Evolutionary conservation across 1,140 invertebrate species (phyloP), one percentile per base, ranked within the genome.

Genomic region (Scaptodrosophila lebanonensis): DNA sequence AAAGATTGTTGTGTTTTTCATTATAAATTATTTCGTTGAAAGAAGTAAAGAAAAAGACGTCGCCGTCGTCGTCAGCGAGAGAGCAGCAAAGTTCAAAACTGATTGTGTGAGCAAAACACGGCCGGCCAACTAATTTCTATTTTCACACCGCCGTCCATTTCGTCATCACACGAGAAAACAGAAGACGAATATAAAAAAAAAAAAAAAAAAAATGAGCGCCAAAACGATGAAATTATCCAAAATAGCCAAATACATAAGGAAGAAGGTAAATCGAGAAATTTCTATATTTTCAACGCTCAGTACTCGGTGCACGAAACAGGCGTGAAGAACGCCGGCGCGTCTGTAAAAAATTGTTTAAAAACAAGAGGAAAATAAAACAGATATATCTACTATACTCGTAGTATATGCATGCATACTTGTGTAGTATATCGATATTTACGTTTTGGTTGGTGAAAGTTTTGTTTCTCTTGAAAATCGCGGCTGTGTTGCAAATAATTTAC

Each of bases 221-320:
- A 86, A 86, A 56, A 59, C 83, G 40, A 83, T 84, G 43, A 86
- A 86, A 66, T 43, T 86, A 39, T 66, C 76, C 25, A 85, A 85
- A 85, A 73, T 86, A 67, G 85, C 83, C 40, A 86, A 84, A 83
- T 86, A 86, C 45, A 85, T 86, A 51, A 83, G 83, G 64, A 83
- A 85, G 62, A 86, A 85, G 85, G 85, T 86, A 85, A 85, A 67
- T 68, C 44, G 16, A 62, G 25, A 29, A 35, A 40, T 18, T 25
- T 25, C 22, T 25, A 25, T 25, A n/a, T n/a, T n/a, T n/a, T 25
- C 8, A 8, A 8, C 22, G 3, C 22, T 25, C 22, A 25, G 22
- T 25, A 4, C 3, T 25, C 22, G 3, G 22, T 25, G 3, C 8
- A 8, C 22, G 8, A 25, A 25, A 25, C 22, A 8, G 3, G 22